These are phyloP conservation scores for Mormyrus iriodes DNA, from an alignment of 2,113 vertebrate genomes.

Conservation along the genomic window DNA sequence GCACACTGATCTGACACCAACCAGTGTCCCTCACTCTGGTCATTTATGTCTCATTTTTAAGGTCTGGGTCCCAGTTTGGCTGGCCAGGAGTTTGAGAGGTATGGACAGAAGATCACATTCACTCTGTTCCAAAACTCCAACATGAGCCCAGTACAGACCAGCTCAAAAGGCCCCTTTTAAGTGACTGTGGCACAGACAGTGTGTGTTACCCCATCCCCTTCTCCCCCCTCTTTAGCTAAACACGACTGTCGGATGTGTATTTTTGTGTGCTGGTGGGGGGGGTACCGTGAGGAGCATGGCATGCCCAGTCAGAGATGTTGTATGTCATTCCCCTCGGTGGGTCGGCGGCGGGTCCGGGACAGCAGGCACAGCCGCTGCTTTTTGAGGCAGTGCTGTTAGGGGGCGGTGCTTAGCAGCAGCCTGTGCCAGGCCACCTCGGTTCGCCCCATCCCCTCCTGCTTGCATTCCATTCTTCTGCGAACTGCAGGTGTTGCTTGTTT, in stretches of 20 bases:
- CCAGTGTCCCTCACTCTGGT: conserved; percentile 40
- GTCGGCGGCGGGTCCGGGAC: neutral
- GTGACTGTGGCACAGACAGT: conserved; percentile 29
- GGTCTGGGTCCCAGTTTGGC: conserved; percentile 45
- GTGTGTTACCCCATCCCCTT: neutral
- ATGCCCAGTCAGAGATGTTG: conserved; percentile 1
- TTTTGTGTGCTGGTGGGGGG: neutral
- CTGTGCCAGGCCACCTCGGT: neutral
- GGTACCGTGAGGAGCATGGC: conserved; percentile 3
- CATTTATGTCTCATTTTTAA: conserved; percentile 45
- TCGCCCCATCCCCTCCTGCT: neutral
- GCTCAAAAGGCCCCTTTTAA: conserved; percentile 34
- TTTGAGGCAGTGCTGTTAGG: neutral
- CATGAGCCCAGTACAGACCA: conserved; percentile 39
- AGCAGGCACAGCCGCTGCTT: neutral
- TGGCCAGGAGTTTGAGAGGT: conserved; percentile 45
- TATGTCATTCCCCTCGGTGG: neutral
- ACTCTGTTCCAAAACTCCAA: conserved; percentile 41
- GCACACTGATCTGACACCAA: conserved; percentile 36
- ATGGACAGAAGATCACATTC: conserved; percentile 44
- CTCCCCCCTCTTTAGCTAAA: conserved; percentile 1
- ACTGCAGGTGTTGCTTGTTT: neutral
- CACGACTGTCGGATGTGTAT: neutral
- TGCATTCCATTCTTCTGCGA: neutral
- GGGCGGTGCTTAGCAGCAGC: neutral